phyloP scores from a whole-genome alignment of 1,140 invertebrate genomes.

The Micrasema longulum region DNA sequence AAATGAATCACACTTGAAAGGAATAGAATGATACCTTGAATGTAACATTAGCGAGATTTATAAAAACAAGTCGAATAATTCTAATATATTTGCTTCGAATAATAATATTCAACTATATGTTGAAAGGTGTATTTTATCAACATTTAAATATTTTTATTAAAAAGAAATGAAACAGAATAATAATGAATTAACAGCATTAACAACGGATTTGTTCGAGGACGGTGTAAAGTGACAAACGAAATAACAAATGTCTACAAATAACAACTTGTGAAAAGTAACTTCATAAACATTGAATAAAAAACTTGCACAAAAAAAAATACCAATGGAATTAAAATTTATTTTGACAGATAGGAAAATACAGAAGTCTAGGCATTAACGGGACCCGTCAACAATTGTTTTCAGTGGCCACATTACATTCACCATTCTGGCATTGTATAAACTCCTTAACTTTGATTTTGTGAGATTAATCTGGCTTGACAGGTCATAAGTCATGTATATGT shows the following conservation, averaged over 20 bases:
- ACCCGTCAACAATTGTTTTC: too few species aligned
- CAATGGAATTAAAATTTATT: too few species aligned
- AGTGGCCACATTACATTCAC: too few species aligned
- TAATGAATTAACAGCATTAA: constrained; percentile 41
- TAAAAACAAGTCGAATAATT: neutral
- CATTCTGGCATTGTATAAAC: too few species aligned
- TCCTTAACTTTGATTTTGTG: too few species aligned
- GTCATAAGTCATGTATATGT: too few species aligned
- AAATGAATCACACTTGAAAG: neutral
- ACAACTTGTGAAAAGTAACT: too few species aligned
- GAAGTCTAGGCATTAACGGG: too few species aligned
- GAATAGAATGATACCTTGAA: neutral
- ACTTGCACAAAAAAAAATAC: too few species aligned
- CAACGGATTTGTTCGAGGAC: constrained; percentile 27
- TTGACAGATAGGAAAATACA: too few species aligned
- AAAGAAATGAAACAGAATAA: constrained; percentile 42
- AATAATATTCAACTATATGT: constrained; percentile 19
- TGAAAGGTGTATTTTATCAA: neutral
- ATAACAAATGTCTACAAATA: constrained; percentile 11
- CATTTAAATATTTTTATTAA: constrained; percentile 28
- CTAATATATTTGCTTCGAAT: neutral
- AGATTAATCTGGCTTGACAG: too few species aligned
- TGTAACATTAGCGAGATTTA: neutral
- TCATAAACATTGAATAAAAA: too few species aligned
- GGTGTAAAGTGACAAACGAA: constrained; percentile 24